phyloP scores from a whole-genome alignment of 2,797 vertebrate species.

The Poecilia velifera region DNA sequence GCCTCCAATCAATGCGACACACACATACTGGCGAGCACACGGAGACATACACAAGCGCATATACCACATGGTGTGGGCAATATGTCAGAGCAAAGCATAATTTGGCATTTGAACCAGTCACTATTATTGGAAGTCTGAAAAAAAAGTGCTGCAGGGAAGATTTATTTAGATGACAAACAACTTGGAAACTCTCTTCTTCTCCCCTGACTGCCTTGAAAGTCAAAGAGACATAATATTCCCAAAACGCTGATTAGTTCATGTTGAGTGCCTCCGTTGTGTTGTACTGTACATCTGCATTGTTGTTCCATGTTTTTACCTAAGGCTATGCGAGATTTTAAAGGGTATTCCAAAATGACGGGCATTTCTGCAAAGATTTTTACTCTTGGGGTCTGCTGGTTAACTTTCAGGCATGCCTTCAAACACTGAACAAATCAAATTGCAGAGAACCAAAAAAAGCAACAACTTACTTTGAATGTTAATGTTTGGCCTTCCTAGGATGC shows the following conservation, averaged over 20 bases:
- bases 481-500: too few species aligned
- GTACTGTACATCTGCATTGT: constrained; percentile 68
- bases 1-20: constrained; percentile 44
- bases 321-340: constrained; percentile 70
- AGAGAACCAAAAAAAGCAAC: constrained; percentile 30
- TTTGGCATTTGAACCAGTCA: constrained; percentile 85
- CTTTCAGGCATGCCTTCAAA: constrained; percentile 37
- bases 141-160: constrained; percentile 76
- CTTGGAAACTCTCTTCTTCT: constrained; percentile 73
- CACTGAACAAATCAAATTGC: constrained; percentile 25
- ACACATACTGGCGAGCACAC: constrained; percentile 30
- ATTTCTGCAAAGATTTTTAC: constrained; percentile 55
- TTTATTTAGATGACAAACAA: constrained; percentile 77
- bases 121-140: constrained; percentile 79
- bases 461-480: constrained; percentile 11
- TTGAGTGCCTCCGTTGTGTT: constrained; percentile 73
- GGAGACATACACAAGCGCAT: constrained; percentile 49
- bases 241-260: constrained; percentile 79
- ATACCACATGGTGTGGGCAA: constrained; percentile 84
- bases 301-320: constrained; percentile 71
- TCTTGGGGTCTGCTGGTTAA: constrained; percentile 57
- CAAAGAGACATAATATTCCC: constrained; percentile 77
- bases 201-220: constrained; percentile 73
- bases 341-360: constrained; percentile 67
- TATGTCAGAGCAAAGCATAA: constrained; percentile 83